Evolutionary conservation across 2,888 invertebrate species (phyloP), one percentile per base, ranked within the genome.

Genomic region (Pachliopta kotzebuea): DNA sequence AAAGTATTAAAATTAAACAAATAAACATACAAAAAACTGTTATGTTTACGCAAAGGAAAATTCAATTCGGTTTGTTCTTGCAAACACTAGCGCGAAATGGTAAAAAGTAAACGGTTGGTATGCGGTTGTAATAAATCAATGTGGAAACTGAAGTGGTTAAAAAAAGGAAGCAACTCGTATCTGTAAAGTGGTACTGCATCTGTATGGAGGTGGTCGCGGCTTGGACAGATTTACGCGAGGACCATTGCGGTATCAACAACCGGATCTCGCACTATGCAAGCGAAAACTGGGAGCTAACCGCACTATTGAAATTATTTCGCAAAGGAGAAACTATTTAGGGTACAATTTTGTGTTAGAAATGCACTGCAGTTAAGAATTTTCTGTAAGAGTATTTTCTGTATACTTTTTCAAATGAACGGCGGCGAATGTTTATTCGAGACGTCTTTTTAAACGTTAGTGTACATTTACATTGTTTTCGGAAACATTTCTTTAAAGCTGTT

Each of bases 141-240:
- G 79, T 75, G 72, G 61, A 69, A 67, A 64, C 68, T 70, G 65
- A 67, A 67, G 69, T 71, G 72, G 68, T 69, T 69, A 71, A 73
- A 74, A 52, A 76, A 77, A 76, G 76, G 77, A 80, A 65, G 74
- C 74, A 72, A 77, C 73, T 73, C 73, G 60, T 68, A 70, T 67
- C 71, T 67, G 66, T 70, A 68, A 67, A 70, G 71, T 67, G 72
- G 72, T 74, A 71, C 69, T 69, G 72, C 70, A 70, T 75, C 71
- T 73, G 72, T 68, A 69, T 67, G 68, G 69, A 49, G 66, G 67
- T 63, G 62, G 68, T 68, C 71, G 68, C 68, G 69, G 70, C 71
- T 74, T 74, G 75, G 79, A 78, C 77, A 86, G 85, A 86, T 86
- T 87, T 86, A 86, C 86, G 83, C 70, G 75, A 76, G 79, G 75